These are phyloP conservation scores for Elephantulus edwardii DNA, from an alignment of 2,113 vertebrate species.

Conservation along the genomic window DNA sequence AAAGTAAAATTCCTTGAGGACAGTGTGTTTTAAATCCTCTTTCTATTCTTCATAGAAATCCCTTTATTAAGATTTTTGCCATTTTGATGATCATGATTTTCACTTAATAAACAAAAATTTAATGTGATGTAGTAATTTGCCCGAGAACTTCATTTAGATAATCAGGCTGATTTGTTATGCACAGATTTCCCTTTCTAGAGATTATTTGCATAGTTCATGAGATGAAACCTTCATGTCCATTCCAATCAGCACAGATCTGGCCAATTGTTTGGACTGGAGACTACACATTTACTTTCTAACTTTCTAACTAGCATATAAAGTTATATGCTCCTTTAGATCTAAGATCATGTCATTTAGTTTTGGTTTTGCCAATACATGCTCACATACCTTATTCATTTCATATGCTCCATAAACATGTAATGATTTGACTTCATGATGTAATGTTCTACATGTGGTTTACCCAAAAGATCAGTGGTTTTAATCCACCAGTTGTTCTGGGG, in stretches of 20 bases:
- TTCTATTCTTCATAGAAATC: conserved; percentile 8
- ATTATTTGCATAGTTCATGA: background rate
- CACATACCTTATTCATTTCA: background rate
- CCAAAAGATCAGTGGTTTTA: no score
- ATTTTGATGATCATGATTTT: background rate
- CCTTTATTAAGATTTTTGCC: background rate
- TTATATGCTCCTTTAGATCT: background rate
- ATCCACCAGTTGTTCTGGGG: no score
- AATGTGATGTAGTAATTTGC: background rate
- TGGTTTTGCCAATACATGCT: background rate
- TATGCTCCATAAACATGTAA: background rate
- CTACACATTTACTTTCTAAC: background rate
- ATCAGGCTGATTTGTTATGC: conserved; percentile 6
- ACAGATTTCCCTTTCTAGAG: conserved; percentile 13
- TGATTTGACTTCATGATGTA: background rate
- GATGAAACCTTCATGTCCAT: background rate
- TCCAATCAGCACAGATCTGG: background rate
- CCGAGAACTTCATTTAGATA: background rate
- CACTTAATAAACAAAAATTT: conserved; percentile 6
- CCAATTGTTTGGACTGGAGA: background rate
- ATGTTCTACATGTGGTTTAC: no score
- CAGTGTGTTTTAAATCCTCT: background rate
- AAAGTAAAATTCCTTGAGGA: background rate
- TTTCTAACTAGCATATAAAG: no score
- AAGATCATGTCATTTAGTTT: conserved; percentile 4